Percentiles rank a stretch among this genome's conserved stretches.
Evolutionary conservation across 2,113 vertebrate species (phyloP).

Genomic region (Anolis sagrei): DNA sequence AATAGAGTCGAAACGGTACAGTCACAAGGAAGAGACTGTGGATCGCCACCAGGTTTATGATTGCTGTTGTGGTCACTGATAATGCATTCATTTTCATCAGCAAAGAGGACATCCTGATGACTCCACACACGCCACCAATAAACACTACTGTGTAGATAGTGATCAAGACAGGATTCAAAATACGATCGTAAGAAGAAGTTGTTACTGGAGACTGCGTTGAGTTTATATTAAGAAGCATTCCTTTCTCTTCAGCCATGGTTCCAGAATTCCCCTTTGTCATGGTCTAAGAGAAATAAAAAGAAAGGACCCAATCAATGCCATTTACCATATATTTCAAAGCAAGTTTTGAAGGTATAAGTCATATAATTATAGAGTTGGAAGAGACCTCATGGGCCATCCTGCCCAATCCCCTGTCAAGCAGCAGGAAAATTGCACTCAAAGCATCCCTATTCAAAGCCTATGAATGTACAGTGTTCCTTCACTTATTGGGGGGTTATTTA

Average conservation of each 20-base stretch:
- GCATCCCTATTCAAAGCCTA: no score
- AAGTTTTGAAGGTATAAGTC: not conserved
- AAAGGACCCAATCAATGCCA: not conserved
- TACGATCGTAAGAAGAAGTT: not conserved
- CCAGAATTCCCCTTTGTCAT: conserved; percentile 23
- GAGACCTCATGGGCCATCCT: no score
- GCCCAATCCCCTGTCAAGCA: no score
- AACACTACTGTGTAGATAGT: conserved; percentile 78
- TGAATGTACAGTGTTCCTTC: no score
- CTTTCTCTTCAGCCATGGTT: conserved; percentile 30
- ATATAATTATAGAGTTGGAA: no score
- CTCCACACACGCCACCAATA: conserved; percentile 77
- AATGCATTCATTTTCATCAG: conserved; percentile 82
- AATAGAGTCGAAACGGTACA: conserved; percentile 88
- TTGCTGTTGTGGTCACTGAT: conserved; percentile 84
- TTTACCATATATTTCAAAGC: not conserved
- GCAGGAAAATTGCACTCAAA: no score
- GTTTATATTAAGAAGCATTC: conserved; percentile 8
- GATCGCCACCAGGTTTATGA: conserved; percentile 87
- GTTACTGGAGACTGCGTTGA: not conserved
- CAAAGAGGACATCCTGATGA: conserved; percentile 76
- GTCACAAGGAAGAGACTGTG: conserved; percentile 88
- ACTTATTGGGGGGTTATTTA: no score
- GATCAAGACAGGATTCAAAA: conserved; percentile 57
- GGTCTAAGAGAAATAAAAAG: conserved; percentile 19